phyloP scores from a whole-genome alignment of 2,888 invertebrate genomes.

The Dynastes tityus region DNA sequence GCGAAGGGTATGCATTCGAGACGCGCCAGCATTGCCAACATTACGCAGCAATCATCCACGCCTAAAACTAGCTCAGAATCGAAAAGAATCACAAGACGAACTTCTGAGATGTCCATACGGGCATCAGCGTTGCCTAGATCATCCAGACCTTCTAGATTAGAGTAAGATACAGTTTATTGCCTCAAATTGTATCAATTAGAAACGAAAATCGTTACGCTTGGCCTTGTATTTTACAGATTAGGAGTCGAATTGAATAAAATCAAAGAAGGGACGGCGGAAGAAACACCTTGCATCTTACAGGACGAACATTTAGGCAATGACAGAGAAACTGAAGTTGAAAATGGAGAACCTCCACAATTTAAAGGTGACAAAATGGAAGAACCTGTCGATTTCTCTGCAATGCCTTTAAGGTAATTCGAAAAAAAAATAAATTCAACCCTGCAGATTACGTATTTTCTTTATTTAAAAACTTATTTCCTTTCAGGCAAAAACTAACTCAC shows the following conservation, averaged over 20 bases:
- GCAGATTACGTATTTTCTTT: too few species aligned
- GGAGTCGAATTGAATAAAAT: slow-evolving; percentile 68
- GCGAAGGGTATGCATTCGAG: slow-evolving; percentile 58
- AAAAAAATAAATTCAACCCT: too few species aligned
- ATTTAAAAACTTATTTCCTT: slow-evolving; percentile 51
- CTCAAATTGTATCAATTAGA: background rate
- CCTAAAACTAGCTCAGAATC: slow-evolving; percentile 49
- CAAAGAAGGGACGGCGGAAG: slow-evolving; percentile 63
- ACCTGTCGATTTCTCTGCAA: slow-evolving; percentile 32
- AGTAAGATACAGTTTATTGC: slow-evolving; percentile 61
- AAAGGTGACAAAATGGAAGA: slow-evolving; percentile 6
- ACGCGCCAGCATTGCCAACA: slow-evolving; percentile 74
- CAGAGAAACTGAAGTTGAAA: slow-evolving; percentile 8
- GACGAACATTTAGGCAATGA: slow-evolving; percentile 15
- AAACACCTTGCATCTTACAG: slow-evolving; percentile 36
- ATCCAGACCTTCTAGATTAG: slow-evolving; percentile 69
- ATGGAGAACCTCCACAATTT: slow-evolving; percentile 9
- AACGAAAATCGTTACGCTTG: too few species aligned
- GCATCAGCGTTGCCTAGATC: slow-evolving; percentile 62
- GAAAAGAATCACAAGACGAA: slow-evolving; percentile 64
- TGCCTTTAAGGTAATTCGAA: slow-evolving; percentile 52
- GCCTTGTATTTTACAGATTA: slow-evolving; percentile 61
- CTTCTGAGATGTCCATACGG: slow-evolving; percentile 65
- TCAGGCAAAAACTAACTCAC: slow-evolving; percentile 58
- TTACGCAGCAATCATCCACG: slow-evolving; percentile 68